Conservation (phyloP, 37 sponge, comb jelly and placozoan genomes). For the Spongilla lacustris region DNA sequence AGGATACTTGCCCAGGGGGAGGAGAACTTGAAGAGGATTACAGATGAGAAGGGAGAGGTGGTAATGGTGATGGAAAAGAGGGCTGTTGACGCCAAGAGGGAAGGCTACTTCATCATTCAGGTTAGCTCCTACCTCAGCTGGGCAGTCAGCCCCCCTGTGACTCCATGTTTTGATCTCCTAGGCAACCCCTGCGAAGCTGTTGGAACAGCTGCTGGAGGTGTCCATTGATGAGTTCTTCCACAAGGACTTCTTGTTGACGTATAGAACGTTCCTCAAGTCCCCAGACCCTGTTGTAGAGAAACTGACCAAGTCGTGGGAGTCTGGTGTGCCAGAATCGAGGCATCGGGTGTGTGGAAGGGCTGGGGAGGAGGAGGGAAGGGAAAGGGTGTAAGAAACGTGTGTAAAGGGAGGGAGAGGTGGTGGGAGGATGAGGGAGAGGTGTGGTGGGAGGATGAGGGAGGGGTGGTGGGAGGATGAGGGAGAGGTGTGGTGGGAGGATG, state of each 20-base stretch:
- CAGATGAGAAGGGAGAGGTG: slow-evolving; percentile 44
- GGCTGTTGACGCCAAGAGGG: slow-evolving; percentile 48
- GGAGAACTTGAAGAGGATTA: slow-evolving; percentile 65
- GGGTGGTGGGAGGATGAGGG: too few relatives aligned
- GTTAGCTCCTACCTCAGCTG: slow-evolving; percentile 14
- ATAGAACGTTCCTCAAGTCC: slow-evolving; percentile 71
- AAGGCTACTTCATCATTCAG: slow-evolving; percentile 81
- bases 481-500: too few relatives aligned
- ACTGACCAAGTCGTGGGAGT: slow-evolving; percentile 42
- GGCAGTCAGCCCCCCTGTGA: background rate
- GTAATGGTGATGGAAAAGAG: slow-evolving; percentile 73
- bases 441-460: too few relatives aligned
- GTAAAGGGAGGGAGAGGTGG: too few relatives aligned
- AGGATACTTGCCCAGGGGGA: slow-evolving; percentile 65
- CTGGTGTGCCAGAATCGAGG: too few relatives aligned
- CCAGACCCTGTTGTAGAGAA: slow-evolving; percentile 52
- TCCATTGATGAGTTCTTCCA: slow-evolving; percentile 75
- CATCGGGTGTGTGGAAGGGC: too few relatives aligned
- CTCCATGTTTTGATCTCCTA: background rate
- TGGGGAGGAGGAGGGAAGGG: slow-evolving; percentile 36
- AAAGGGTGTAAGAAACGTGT: too few relatives aligned
- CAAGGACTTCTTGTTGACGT: slow-evolving; percentile 84
- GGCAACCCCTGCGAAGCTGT: slow-evolving; percentile 78
- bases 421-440: too few relatives aligned
- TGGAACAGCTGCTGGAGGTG: slow-evolving; percentile 72